phyloP scores from a whole-genome alignment of 2,888 invertebrate genomes.

The Spisula solida region DNA sequence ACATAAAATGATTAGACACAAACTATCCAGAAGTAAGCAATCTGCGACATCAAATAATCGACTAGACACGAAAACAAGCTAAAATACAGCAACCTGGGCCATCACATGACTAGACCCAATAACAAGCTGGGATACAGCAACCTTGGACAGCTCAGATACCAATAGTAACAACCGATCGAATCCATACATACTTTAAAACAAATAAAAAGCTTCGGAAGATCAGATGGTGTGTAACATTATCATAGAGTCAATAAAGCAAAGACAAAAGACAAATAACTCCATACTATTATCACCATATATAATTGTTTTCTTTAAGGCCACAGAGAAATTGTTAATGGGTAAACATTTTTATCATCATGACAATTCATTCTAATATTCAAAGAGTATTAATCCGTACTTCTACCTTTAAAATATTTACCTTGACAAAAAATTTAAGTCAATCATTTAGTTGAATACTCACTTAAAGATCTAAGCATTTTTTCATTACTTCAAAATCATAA shows the following conservation, averaged over 20 bases:
- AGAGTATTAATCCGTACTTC: too few species aligned
- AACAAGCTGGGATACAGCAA: not conserved
- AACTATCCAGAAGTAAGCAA: too few species aligned
- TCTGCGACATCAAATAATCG: not conserved
- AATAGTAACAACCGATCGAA: not conserved
- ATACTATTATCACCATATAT: not conserved
- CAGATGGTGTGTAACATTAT: not conserved
- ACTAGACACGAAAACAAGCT: not conserved
- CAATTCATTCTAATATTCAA: too few species aligned
- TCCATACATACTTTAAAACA: not conserved
- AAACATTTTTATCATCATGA: not conserved
- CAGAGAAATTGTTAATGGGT: not conserved
- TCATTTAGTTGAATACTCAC: too few species aligned
- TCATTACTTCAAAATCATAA: too few species aligned
- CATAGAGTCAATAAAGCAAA: not conserved
- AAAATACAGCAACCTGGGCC: too few species aligned
- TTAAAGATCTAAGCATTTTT: too few species aligned
- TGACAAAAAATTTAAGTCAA: too few species aligned
- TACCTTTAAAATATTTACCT: too few species aligned
- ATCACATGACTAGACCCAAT: not conserved
- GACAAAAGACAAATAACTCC: not conserved
- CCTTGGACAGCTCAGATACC: not conserved
- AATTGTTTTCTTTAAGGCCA: conserved; percentile 6
- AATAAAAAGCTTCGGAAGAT: not conserved
- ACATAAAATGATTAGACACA: too few species aligned